Conservation (phyloP, 2,888 invertebrate genomes). For the Drosophila tanythrix region DNA sequence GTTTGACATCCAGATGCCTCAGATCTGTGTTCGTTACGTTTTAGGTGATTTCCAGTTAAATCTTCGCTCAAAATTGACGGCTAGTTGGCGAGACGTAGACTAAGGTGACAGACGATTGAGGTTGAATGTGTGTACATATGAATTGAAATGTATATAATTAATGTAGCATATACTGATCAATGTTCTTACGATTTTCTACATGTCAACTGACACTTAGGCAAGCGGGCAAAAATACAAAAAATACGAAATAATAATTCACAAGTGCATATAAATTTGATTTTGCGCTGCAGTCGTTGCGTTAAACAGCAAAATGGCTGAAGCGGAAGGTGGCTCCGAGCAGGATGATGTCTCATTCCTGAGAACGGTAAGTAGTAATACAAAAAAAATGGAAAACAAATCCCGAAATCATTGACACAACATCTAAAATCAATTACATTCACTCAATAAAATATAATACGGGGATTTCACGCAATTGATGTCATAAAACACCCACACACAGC, state of each 20-base stretch:
- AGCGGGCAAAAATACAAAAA: constrained; percentile 43
- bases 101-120: background rate
- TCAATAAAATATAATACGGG: constrained; percentile 78
- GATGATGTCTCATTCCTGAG: constrained; percentile 99
- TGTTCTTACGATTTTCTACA: background rate
- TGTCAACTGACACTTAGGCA: constrained; percentile 15
- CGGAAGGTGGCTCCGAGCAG: constrained; percentile 98
- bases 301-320: constrained; percentile 91
- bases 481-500: constrained; percentile 57
- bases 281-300: constrained; percentile 76
- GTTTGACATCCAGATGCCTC: background rate
- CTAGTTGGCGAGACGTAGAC: background rate
- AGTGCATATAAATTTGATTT: constrained; percentile 50
- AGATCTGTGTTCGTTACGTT: background rate
- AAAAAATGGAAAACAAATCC: background rate
- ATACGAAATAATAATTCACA: constrained; percentile 53
- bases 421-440: constrained; percentile 82
- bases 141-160: background rate
- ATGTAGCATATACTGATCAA: background rate
- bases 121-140: constrained; percentile 8
- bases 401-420: constrained; percentile 58
- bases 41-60: background rate
- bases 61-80: background rate
- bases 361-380: constrained; percentile 90
- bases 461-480: constrained; percentile 77